Conservation (phyloP, 2,797 vertebrate species). For the Silurus lanzhouensis region DNA sequence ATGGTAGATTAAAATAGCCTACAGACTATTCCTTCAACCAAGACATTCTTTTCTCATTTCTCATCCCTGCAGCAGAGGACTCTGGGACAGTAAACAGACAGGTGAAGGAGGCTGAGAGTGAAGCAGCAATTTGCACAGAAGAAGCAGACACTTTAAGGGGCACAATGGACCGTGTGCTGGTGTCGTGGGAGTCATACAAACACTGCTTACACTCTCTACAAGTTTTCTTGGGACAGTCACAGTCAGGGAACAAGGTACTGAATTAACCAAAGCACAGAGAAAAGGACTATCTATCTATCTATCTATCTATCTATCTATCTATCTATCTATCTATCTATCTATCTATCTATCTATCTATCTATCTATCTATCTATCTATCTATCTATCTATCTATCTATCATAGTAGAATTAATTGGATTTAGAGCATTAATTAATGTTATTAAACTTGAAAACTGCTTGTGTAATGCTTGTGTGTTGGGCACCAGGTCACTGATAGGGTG, state of each 20-base stretch:
- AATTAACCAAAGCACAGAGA: background rate
- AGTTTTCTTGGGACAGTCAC: slow-evolving; percentile 69
- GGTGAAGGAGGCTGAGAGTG: slow-evolving; percentile 70
- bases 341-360: too few relatives aligned
- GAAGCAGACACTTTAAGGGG: slow-evolving; percentile 64
- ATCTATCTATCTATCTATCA: too few relatives aligned
- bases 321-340: too few relatives aligned
- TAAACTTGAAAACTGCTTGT: background rate
- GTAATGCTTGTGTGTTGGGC: slow-evolving; percentile 14
- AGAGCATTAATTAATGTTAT: background rate
- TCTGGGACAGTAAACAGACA: slow-evolving; percentile 66
- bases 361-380: too few relatives aligned
- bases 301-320: too few relatives aligned
- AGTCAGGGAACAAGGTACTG: slow-evolving; percentile 39
- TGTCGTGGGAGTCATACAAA: slow-evolving; percentile 78
- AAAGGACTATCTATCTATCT: too few relatives aligned
- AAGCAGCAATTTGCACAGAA: slow-evolving; percentile 63
- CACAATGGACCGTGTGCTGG: slow-evolving; percentile 72
- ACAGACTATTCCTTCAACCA: background rate
- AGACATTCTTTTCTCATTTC: background rate
- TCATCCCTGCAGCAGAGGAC: slow-evolving; percentile 70
- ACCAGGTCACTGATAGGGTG: slow-evolving; percentile 49
- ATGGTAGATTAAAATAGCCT: background rate
- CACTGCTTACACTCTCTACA: slow-evolving; percentile 72
- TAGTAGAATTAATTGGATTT: background rate